Evolutionary conservation across 2,797 vertebrate genomes (phyloP).

Genomic region (Chaunax sp.): DNA sequence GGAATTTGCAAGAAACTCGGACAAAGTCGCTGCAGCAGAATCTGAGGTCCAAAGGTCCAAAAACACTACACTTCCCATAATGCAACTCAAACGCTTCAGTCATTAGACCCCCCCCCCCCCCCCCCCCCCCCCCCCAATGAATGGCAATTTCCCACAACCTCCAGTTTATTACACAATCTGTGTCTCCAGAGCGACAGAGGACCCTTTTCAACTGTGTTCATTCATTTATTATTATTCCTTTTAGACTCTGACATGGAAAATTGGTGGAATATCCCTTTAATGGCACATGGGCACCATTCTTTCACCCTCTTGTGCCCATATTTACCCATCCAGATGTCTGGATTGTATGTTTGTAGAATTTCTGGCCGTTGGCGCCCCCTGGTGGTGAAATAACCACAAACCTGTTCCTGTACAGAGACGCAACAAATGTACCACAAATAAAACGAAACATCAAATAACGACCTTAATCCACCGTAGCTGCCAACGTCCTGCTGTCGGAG

Average conservation of each 20-base stretch:
- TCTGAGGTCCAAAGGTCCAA: neutral
- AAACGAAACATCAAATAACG: neutral
- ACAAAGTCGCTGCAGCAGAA: neutral
- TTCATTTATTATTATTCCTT: neutral
- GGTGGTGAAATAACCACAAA: neutral
- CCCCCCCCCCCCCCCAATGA: no score
- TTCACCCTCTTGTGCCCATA: neutral
- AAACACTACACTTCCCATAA: conserved; percentile 9
- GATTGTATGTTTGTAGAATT: neutral
- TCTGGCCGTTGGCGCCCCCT: neutral
- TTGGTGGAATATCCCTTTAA: neutral
- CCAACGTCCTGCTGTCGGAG: conserved; percentile 92
- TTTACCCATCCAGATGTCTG: neutral
- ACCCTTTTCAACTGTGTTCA: neutral
- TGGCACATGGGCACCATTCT: neutral
- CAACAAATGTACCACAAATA: neutral
- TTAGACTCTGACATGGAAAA: neutral
- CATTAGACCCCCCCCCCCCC: neutral
- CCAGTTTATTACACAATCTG: neutral
- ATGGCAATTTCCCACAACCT: neutral
- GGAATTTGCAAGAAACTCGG: neutral
- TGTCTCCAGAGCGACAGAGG: neutral
- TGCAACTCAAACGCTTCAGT: neutral
- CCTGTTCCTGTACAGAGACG: neutral
- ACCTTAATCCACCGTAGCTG: conserved; percentile 41